phyloP scores from a whole-genome alignment of 2,888 invertebrate genomes.

The Drosophila anomalata region DNA sequence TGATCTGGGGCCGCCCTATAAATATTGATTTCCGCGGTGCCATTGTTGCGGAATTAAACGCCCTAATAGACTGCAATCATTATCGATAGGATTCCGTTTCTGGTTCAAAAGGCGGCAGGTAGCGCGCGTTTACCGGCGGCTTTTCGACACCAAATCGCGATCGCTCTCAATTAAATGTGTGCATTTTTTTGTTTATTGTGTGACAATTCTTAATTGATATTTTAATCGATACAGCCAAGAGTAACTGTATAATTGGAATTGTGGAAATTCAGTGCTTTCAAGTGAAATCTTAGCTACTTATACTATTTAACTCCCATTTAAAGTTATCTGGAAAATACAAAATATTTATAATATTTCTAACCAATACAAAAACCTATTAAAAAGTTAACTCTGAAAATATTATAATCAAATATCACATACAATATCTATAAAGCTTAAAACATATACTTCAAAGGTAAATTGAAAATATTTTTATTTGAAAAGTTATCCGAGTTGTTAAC shows the following conservation, averaged over 20 bases:
- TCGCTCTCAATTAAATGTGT: slow-evolving; percentile 48
- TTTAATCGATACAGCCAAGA: slow-evolving; percentile 22
- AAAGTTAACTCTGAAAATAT: slow-evolving; percentile 2
- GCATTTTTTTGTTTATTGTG: slow-evolving; percentile 69
- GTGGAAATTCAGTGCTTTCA: slow-evolving; percentile 23
- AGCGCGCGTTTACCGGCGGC: slow-evolving; percentile 62
- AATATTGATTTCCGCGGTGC: slow-evolving; percentile 29
- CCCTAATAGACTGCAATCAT: background rate
- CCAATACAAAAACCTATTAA: background rate
- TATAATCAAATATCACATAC: background rate
- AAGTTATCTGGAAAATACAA: background rate
- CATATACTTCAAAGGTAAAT: background rate
- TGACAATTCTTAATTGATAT: slow-evolving; percentile 48
- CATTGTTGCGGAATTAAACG: slow-evolving; percentile 12
- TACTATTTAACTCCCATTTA: background rate
- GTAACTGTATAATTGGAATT: slow-evolving; percentile 29
- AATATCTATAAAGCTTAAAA: background rate
- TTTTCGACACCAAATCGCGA: slow-evolving; percentile 41
- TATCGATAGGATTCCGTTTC: slow-evolving; percentile 8
- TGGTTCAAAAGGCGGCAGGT: slow-evolving; percentile 13
- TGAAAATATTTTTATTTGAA: background rate
- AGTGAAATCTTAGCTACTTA: slow-evolving; percentile 5
- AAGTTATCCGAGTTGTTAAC: background rate
- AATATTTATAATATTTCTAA: background rate
- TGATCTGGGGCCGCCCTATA: slow-evolving; percentile 3